These are phyloP conservation scores for Spinus olivaceus DNA, from an alignment of 2,797 vertebrate genomes.

Conservation along the genomic window DNA sequence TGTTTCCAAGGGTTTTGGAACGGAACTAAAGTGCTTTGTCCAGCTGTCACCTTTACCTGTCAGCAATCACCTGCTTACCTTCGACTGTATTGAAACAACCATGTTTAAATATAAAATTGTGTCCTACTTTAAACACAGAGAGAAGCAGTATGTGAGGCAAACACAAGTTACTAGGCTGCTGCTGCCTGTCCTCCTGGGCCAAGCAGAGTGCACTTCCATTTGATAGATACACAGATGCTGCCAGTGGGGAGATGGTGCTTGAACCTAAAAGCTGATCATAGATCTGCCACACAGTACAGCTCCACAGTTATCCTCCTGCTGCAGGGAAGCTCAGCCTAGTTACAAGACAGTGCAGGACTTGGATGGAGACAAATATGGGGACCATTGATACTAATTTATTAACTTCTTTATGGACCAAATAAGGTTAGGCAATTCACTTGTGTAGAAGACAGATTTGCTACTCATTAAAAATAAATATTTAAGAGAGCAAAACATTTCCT, in stretches of 20 bases:
- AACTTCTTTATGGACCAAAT: neutral
- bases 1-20: neutral
- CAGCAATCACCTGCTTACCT: neutral
- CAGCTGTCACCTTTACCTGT: neutral
- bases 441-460: neutral
- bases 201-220: neutral
- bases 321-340: neutral
- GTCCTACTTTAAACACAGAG: neutral
- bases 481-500: neutral
- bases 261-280: neutral
- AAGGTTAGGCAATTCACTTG: neutral
- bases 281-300: neutral
- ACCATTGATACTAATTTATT: neutral
- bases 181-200: neutral
- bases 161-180: neutral
- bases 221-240: neutral
- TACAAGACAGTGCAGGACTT: neutral
- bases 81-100: neutral
- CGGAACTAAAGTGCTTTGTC: neutral
- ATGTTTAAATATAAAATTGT: neutral
- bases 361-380: neutral
- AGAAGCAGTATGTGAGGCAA: neutral
- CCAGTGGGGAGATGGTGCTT: neutral
- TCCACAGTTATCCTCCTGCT: neutral
- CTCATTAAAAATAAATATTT: slow-evolving; percentile 7